These are phyloP conservation scores for Penelope pileata DNA, from an alignment of 2,113 vertebrate genomes.

Conservation along the genomic window DNA sequence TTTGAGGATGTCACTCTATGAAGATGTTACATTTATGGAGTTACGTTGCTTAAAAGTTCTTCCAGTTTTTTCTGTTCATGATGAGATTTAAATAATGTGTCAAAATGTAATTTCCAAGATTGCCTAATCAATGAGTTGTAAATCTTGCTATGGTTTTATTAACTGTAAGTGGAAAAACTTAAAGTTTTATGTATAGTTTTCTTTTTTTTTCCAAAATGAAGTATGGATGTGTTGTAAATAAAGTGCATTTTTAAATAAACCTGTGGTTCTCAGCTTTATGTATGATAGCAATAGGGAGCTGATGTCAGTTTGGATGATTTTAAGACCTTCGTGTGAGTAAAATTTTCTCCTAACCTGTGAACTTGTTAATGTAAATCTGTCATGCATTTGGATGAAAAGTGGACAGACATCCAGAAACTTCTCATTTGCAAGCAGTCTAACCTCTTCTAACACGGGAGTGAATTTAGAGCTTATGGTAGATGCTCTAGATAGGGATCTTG, in stretches of 20 bases:
- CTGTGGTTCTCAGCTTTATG: neutral
- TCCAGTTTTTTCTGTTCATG: neutral
- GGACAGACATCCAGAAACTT: neutral
- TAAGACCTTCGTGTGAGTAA: neutral
- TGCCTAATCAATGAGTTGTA: neutral
- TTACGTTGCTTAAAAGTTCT: conserved; percentile 68
- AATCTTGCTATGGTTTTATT: conserved; percentile 18
- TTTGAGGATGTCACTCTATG: neutral
- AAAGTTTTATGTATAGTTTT: neutral
- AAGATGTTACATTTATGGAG: conserved; percentile 75
- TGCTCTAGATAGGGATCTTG: neutral
- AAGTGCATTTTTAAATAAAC: conserved; percentile 54
- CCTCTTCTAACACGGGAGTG: neutral
- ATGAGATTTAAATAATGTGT: neutral
- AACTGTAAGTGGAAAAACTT: neutral
- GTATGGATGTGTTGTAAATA: conserved; percentile 67
- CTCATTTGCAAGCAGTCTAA: neutral
- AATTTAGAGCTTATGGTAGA: neutral
- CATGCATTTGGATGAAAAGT: neutral
- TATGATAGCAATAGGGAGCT: neutral
- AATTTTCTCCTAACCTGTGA: neutral
- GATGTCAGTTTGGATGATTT: neutral
- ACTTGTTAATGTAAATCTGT: neutral
- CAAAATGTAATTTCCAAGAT: conserved; percentile 21
- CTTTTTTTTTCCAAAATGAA: conserved; percentile 41